phyloP scores from a whole-genome alignment of 1,140 invertebrate species.

The Pomacea maculata region DNA sequence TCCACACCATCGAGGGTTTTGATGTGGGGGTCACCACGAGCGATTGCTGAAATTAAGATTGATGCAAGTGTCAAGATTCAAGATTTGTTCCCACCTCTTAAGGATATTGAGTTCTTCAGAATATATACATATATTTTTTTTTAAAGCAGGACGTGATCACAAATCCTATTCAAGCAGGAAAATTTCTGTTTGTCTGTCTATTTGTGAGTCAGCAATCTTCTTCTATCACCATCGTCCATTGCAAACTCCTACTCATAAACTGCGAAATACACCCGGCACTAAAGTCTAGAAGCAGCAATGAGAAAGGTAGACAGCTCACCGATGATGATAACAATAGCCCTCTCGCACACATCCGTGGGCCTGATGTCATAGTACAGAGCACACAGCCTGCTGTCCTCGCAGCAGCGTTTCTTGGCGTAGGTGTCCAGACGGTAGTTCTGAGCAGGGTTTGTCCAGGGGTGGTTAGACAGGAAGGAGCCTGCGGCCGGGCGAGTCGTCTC shows the following conservation, averaged over 20 bases:
- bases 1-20: conserved; percentile 45
- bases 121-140: too few species aligned
- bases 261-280: neutral
- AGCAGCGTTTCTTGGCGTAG: conserved; percentile 11
- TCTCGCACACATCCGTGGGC: neutral
- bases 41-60: conserved; percentile 11
- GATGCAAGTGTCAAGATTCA: neutral
- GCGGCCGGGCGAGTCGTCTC: neutral
- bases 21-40: conserved; percentile 56
- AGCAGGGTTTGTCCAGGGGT: neutral
- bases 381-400: conserved; percentile 1
- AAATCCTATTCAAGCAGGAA: too few species aligned
- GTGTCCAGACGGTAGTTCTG: neutral
- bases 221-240: too few species aligned
- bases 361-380: conserved; percentile 16
- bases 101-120: too few species aligned
- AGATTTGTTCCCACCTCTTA: too few species aligned
- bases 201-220: too few species aligned
- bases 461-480: conserved; percentile 3
- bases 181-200: too few species aligned
- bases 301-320: neutral
- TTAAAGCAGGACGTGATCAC: too few species aligned
- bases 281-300: neutral
- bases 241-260: neutral
- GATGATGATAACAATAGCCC: neutral